Base-by-base conservation (phyloP, 2,888 invertebrate genomes). In the Heliconius hortense region DNA sequence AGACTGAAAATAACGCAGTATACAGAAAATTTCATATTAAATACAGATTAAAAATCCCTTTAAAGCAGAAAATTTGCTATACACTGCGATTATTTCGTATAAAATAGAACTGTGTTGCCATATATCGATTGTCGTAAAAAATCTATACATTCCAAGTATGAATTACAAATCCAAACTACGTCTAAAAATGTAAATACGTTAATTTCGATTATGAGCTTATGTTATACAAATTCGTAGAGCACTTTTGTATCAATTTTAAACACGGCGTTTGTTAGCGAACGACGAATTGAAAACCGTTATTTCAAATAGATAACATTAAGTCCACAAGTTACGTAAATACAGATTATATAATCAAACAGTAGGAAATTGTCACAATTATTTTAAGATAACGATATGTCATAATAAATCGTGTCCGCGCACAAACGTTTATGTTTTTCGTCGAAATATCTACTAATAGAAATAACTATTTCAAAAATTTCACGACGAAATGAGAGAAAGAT, bases 141-240 rank as follows among this genome's bases (percentile, higher is more conserved):
- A 86, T 85, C 85, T 85, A 85, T 84, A 85, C 84, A 86, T 85
- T 84, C 84, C 87, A 85, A 86, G 83, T 83, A 84, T 83, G 83
- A 83, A 84, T 85, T 87, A 89, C 87, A 87, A 87, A 86, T 87
- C 85, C 88, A 86, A 84, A 82, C 92, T 92, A 92, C 91, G 74
- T 80, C 89, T 91, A 91, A 86, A 84, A 81, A 88, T 88, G 86
- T 88, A 87, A 87, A 88, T 90, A 91, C 88, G 88, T 87, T 81
- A 88, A 84, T 84, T 84, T 85, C 78, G 84, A 83, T 86, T 88
- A 78, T 86, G 88, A 87, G 84, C 89, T 90, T 91, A 91, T 76
- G 76, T 81, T 84, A 86, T 87, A 90, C 89, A 92, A 91, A 91
- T 92, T 91, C 91, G 90, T 90, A 90, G 90, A 90, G 91, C 89